Percentiles rank a stretch among this genome's conserved stretches.
Evolutionary conservation across 1,140 invertebrate species (phyloP).

Genomic region (Zaprionus lachaisei): DNA sequence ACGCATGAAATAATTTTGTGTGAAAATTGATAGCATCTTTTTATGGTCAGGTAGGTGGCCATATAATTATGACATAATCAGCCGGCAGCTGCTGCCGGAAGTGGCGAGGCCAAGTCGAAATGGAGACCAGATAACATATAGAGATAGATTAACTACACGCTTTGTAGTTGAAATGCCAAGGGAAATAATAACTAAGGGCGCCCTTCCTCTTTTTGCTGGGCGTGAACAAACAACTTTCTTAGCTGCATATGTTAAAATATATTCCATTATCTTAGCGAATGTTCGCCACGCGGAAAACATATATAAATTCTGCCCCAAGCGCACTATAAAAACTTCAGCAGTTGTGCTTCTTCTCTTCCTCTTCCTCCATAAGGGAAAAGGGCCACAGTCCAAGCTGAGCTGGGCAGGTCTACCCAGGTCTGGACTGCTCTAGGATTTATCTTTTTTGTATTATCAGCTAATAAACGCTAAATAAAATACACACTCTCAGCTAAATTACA

Average conservation of each 20-base stretch:
- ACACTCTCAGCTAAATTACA: constrained; percentile 80
- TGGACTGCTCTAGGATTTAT: constrained; percentile 61
- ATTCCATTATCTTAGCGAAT: constrained; percentile 60
- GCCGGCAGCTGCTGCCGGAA: constrained; percentile 39
- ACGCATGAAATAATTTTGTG: constrained; percentile 62
- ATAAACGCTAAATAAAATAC: constrained; percentile 83
- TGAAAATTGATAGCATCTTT: constrained; percentile 70
- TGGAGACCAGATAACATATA: constrained; percentile 20
- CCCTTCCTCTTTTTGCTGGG: constrained; percentile 17
- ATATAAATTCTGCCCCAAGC: constrained; percentile 57
- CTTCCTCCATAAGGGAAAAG: background rate
- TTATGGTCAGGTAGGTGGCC: constrained; percentile 55
- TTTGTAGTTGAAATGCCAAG: background rate
- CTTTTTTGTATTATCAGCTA: constrained; percentile 81
- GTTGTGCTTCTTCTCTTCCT: too few relatives aligned
- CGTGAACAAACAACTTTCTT: constrained; percentile 74
- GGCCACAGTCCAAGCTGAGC: background rate
- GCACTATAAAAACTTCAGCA: constrained; percentile 75
- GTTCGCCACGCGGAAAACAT: constrained; percentile 50
- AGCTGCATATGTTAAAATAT: constrained; percentile 67
- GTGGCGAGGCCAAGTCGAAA: constrained; percentile 15
- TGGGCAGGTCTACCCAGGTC: background rate
- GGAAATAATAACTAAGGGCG: constrained; percentile 18
- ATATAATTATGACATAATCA: constrained; percentile 70
- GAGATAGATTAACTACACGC: background rate